Conservation (phyloP, 2,113 vertebrate genomes). For the Eudyptes chrysolophus region DNA sequence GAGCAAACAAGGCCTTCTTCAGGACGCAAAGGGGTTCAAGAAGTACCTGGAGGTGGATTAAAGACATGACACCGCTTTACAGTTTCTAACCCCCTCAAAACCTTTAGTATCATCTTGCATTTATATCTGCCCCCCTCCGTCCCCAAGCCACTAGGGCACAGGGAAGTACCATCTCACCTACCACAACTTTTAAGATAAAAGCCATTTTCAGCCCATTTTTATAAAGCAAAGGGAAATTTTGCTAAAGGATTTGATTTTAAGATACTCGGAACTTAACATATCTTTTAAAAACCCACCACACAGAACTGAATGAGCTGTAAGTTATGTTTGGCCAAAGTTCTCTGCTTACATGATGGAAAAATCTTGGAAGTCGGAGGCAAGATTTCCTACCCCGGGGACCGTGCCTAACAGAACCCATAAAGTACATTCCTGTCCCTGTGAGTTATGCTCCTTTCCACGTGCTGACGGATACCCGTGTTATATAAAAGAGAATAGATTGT, state of each 20-base stretch:
- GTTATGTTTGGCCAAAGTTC: not conserved
- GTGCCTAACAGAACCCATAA: not conserved
- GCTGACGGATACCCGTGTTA: not conserved
- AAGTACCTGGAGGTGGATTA: not conserved
- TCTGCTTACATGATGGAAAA: not conserved
- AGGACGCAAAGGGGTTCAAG: not conserved
- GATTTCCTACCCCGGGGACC: not conserved
- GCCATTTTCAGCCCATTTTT: not conserved
- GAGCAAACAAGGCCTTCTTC: not conserved
- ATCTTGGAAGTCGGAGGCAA: not conserved
- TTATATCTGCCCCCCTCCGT: not conserved
- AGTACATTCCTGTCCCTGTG: not conserved
- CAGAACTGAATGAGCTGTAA: not conserved
- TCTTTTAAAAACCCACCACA: accelerated
- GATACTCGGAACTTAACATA: not conserved
- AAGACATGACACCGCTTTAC: not conserved
- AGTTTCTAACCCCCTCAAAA: not conserved
- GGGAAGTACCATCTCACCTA: not conserved
- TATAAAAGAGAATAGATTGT: not conserved
- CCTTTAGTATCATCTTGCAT: accelerated
- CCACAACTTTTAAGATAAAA: not conserved
- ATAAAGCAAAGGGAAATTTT: not conserved
- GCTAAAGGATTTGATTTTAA: not conserved
- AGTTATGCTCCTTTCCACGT: not conserved
- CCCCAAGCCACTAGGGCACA: not conserved